These are phyloP conservation scores for Pygmarrhopalites habei DNA, from an alignment of 1,140 invertebrate species.

Conservation along the genomic window DNA sequence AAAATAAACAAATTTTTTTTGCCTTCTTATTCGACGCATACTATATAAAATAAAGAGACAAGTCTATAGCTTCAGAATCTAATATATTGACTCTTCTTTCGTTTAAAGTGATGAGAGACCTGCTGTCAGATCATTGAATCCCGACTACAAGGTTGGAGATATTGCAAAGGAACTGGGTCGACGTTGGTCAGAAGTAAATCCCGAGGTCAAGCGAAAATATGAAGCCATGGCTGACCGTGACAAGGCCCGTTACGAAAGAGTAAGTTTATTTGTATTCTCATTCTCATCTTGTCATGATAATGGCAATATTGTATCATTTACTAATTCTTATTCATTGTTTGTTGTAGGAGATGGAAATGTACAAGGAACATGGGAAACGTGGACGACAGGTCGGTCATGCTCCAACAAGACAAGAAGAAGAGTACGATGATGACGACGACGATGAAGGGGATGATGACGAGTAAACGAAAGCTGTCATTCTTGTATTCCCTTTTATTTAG, in stretches of 20 bases:
- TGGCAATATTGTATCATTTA: too few relatives aligned
- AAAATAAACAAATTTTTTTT: too few relatives aligned
- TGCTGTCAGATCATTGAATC: constrained; percentile 85
- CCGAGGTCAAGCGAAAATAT: constrained; percentile 77
- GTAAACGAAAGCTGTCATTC: background rate
- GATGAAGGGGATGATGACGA: constrained; percentile 13
- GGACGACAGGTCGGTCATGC: constrained; percentile 1
- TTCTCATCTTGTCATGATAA: too few relatives aligned
- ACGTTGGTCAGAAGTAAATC: constrained; percentile 82
- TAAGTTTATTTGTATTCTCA: constrained; percentile 1
- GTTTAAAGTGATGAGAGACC: constrained; percentile 90
- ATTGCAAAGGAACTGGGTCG: constrained; percentile 95
- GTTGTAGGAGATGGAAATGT: constrained; percentile 13
- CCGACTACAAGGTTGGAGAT: constrained; percentile 91
- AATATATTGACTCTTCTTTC: too few relatives aligned
- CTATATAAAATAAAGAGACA: too few relatives aligned
- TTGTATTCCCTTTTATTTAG: constrained; percentile 4
- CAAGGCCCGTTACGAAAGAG: constrained; percentile 77
- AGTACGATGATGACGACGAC: constrained; percentile 12
- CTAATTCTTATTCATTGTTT: too few relatives aligned
- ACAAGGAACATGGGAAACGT: constrained; percentile 7
- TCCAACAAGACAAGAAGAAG: background rate
- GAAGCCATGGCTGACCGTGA: constrained; percentile 88
- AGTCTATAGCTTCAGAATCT: too few relatives aligned
- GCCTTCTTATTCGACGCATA: too few relatives aligned